phyloP scores from a whole-genome alignment of 2,113 vertebrate genomes.

The Campylorhamphus procurvoides region DNA sequence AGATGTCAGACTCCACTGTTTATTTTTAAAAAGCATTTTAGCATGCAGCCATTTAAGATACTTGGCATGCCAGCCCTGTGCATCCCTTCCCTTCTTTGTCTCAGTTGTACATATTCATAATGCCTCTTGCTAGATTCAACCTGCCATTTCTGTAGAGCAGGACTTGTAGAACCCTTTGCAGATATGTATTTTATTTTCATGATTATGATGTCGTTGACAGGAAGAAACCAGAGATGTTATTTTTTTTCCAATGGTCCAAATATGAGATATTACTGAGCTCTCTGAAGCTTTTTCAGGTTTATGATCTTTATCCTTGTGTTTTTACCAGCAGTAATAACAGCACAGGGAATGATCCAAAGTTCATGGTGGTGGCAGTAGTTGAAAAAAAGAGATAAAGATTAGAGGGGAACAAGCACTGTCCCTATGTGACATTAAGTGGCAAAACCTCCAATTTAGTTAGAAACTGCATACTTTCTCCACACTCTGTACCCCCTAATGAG shows the following conservation, averaged over 20 bases:
- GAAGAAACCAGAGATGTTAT: background rate
- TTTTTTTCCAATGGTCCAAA: background rate
- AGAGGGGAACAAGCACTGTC: background rate
- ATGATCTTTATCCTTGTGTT: background rate
- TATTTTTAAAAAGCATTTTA: background rate
- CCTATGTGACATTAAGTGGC: background rate
- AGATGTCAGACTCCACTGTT: background rate
- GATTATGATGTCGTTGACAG: background rate
- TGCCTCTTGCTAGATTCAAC: background rate
- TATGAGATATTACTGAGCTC: background rate
- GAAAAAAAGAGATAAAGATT: background rate
- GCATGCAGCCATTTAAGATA: background rate
- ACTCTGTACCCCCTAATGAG: background rate
- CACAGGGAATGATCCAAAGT: background rate
- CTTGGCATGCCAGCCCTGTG: background rate
- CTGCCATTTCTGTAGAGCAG: background rate
- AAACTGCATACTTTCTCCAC: background rate
- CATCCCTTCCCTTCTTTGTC: background rate
- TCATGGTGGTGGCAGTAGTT: background rate
- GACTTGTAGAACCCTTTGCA: background rate
- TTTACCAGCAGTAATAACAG: background rate
- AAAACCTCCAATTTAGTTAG: background rate
- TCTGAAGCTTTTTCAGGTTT: background rate
- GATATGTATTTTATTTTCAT: background rate
- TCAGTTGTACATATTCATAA: background rate